Evolutionary conservation across 37 sponge, comb jelly and placozoan species (phyloP).

Genomic region (Petrosia ficiformis): DNA sequence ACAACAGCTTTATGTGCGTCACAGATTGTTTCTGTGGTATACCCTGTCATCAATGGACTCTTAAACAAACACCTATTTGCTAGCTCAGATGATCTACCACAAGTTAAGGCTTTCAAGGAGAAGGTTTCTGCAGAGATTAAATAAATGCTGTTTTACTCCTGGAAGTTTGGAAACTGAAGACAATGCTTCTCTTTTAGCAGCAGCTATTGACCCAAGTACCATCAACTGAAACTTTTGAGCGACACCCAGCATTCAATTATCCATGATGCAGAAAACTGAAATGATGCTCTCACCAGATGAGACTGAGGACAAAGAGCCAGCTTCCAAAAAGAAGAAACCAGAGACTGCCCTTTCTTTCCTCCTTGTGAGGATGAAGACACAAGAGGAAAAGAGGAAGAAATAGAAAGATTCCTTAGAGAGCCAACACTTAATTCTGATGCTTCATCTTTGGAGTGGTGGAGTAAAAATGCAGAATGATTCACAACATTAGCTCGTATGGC

Average conservation of each 20-base stretch:
- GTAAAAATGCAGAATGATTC: neutral
- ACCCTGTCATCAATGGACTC: slow-evolving; percentile 38
- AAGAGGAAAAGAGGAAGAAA: neutral
- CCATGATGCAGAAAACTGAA: slow-evolving; percentile 1
- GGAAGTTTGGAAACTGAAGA: neutral
- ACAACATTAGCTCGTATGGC: neutral
- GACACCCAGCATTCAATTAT: neutral
- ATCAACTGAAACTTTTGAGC: slow-evolving; percentile 5
- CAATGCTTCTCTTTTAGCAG: slow-evolving; percentile 3
- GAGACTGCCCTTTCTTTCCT: neutral
- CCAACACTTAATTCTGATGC: neutral
- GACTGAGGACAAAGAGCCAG: slow-evolving; percentile 6
- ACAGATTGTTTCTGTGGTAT: slow-evolving; percentile 12
- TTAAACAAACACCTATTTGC: slow-evolving; percentile 7
- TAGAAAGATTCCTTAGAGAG: neutral
- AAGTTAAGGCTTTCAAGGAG: slow-evolving; percentile 23
- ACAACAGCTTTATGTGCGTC: slow-evolving; percentile 28
- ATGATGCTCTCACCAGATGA: slow-evolving; percentile 1
- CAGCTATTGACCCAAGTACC: slow-evolving; percentile 10
- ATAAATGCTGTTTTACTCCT: neutral
- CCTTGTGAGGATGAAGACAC: slow-evolving; percentile 1
- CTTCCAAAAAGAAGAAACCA: slow-evolving; percentile 1
- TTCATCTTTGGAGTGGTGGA: slow-evolving; percentile 14
- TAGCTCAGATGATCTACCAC: slow-evolving; percentile 12
- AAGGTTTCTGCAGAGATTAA: slow-evolving; percentile 12